These are phyloP conservation scores for Peribatodes rhomboidaria DNA, from an alignment of 2,888 invertebrate genomes.

Conservation along the genomic window DNA sequence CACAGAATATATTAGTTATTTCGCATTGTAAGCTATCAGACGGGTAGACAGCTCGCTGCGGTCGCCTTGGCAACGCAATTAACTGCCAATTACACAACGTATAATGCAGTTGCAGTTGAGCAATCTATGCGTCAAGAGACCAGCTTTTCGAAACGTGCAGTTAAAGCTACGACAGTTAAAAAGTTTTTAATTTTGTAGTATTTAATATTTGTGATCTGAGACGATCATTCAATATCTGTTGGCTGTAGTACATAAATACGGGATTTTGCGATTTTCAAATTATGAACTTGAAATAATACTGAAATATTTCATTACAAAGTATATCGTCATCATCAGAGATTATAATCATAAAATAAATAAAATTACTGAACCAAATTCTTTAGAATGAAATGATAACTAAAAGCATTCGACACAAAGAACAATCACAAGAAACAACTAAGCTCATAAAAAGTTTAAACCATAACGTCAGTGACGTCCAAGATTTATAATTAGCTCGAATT, in stretches of 20 bases:
- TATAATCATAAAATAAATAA: neutral
- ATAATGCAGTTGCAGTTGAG: slow-evolving; percentile 41
- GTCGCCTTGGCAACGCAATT: slow-evolving; percentile 70
- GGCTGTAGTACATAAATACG: neutral
- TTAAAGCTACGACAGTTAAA: neutral
- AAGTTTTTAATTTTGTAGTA: neutral
- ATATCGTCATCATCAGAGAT: no score
- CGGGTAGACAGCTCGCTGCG: slow-evolving; percentile 52
- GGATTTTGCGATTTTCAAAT: no score
- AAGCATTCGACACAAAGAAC: slow-evolving; percentile 27
- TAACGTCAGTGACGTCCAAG: slow-evolving; percentile 48
- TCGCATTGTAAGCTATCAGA: slow-evolving; percentile 61
- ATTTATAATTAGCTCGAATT: slow-evolving; percentile 54
- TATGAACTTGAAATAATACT: no score
- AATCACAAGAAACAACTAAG: slow-evolving; percentile 31
- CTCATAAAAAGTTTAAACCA: slow-evolving; percentile 29
- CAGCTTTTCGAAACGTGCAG: slow-evolving; percentile 23
- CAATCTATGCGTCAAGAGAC: slow-evolving; percentile 46
- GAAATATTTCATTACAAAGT: neutral
- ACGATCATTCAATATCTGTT: no score
- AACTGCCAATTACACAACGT: slow-evolving; percentile 70
- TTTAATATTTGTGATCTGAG: neutral
- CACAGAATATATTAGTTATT: slow-evolving; percentile 3
- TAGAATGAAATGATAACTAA: neutral
- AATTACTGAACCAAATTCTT: neutral